Percentiles rank a stretch among this genome's conserved stretches.
Evolutionary conservation across 2,113 vertebrate species (phyloP).

Genomic region (western clawed frog (Xenopus tropicalis)): DNA sequence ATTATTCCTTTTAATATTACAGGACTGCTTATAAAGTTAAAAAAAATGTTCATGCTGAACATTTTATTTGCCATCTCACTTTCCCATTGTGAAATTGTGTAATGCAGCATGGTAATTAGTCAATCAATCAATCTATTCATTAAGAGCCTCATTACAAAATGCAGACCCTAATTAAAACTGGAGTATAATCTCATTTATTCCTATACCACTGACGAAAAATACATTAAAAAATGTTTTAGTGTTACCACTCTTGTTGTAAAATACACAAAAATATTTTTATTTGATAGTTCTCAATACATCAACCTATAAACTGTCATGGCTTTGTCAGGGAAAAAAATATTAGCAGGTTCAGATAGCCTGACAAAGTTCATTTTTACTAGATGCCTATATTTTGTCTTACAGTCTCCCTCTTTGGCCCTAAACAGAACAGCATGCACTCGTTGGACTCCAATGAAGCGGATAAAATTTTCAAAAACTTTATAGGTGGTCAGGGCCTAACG

Average conservation of each 20-base stretch:
- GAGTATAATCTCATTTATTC: slow-evolving; percentile 34
- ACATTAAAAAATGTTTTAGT: slow-evolving; percentile 1
- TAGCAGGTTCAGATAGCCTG: too few species aligned
- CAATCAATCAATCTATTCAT: slow-evolving; percentile 41
- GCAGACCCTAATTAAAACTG: slow-evolving; percentile 30
- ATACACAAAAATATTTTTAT: neutral
- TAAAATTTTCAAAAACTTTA: too few species aligned
- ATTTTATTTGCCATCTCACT: neutral
- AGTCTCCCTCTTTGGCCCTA: too few species aligned
- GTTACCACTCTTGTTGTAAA: too few species aligned
- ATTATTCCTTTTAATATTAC: slow-evolving; percentile 1
- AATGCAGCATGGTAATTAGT: slow-evolving; percentile 36
- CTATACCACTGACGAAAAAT: slow-evolving; percentile 26
- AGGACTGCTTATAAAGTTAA: neutral
- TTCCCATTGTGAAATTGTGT: neutral
- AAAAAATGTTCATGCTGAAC: neutral
- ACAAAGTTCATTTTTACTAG: too few species aligned
- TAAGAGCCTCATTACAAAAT: slow-evolving; percentile 33
- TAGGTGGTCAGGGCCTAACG: too few species aligned
- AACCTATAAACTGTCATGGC: neutral
- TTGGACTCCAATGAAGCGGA: too few species aligned
- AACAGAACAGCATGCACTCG: too few species aligned
- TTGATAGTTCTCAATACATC: neutral
- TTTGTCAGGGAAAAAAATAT: too few species aligned
- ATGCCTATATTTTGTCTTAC: too few species aligned